Evolutionary conservation across 1,140 invertebrate genomes (phyloP), one percentile per base, ranked within the genome.

Genomic region (Atopsyche davidsoni): DNA sequence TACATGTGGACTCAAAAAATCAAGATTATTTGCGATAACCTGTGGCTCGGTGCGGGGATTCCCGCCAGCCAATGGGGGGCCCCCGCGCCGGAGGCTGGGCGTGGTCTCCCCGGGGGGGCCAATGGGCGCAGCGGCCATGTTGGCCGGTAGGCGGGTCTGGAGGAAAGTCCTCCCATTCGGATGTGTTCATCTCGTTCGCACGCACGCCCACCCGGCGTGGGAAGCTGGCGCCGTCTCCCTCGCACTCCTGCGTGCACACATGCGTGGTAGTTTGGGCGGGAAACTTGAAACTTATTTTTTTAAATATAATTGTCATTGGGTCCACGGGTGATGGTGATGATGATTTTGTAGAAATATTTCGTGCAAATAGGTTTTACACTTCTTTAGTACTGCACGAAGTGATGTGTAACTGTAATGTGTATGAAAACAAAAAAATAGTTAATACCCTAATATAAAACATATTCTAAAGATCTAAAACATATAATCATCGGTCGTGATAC

Each of bases 91-190:
- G 18, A 41, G 43, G 41, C 40, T 18, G 32, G 25, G 24, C 24
- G 4, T 1, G 14, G 19, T 25, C 11, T 31, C 32, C 1, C 16
- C 19, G 17, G n/a, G n/a, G n/a, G n/a, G n/a, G 32, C 54, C 49
- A 56, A 56, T 56, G 23, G 22, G 3, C 16, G 10, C 11, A 19
- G 16, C 34, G 45, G 54, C 54, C 54, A 56, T 56, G 34, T 56
- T 56, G 48, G 34, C 35, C 23, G 31, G 54, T 39, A 16, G 54
- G 54, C 40, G 48, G 48, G 25, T n/a, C 32, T 28, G 16, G 28
- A 31, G 14, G 34, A 28, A 32, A 34, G 39, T 25, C 34, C 25
- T 24, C 40, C n/a, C n/a, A n/a, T n/a, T n/a, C n/a, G n/a, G 39
- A 40, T 46, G 3, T 21, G 17, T 19, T 35, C 21, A 44, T 56